Evolutionary conservation across 2,797 vertebrate species (phyloP).

Genomic region (Dallia pectoralis): DNA sequence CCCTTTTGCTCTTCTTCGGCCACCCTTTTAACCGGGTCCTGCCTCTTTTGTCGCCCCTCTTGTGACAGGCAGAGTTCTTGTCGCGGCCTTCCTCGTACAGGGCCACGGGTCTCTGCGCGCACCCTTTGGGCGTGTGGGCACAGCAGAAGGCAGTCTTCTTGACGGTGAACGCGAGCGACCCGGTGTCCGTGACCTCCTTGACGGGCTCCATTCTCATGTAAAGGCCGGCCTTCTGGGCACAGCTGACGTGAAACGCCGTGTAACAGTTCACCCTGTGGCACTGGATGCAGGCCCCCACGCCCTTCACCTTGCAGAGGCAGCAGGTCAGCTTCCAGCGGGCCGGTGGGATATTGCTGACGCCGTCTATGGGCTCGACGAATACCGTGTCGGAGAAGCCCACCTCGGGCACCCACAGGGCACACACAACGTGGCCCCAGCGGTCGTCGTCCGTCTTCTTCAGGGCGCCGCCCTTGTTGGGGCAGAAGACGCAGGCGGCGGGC

Average conservation of each 20-base stretch:
- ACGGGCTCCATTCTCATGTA: slow-evolving; percentile 99
- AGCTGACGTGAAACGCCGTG: slow-evolving; percentile 96
- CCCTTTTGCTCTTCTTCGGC: slow-evolving; percentile 81
- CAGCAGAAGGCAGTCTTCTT: slow-evolving; percentile 96
- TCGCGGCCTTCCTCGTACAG: slow-evolving; percentile 87
- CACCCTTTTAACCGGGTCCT: slow-evolving; percentile 65
- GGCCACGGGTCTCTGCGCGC: slow-evolving; percentile 85
- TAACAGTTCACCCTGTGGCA: slow-evolving; percentile 97
- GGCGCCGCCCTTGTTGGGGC: slow-evolving; percentile 94
- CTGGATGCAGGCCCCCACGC: slow-evolving; percentile 94
- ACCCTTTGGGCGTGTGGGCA: slow-evolving; percentile 89
- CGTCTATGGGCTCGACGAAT: slow-evolving; percentile 97
- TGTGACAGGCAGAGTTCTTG: slow-evolving; percentile 85
- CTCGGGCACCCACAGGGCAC: slow-evolving; percentile 97
- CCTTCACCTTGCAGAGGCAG: slow-evolving; percentile 97
- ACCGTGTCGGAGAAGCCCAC: slow-evolving; percentile 96
- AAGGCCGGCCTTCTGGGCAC: slow-evolving; percentile 91
- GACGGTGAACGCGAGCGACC: slow-evolving; percentile 84
- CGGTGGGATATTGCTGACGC: slow-evolving; percentile 92
- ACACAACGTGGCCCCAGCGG: slow-evolving; percentile 97
- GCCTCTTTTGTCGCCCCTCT: slow-evolving; percentile 77
- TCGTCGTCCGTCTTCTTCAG: slow-evolving; percentile 97
- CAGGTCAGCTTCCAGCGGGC: slow-evolving; percentile 97
- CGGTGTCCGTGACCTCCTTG: slow-evolving; percentile 81
- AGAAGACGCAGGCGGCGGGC: slow-evolving; percentile 90